Base-by-base conservation (phyloP, 1,140 invertebrate species). In the Tetramorium alpestre region DNA sequence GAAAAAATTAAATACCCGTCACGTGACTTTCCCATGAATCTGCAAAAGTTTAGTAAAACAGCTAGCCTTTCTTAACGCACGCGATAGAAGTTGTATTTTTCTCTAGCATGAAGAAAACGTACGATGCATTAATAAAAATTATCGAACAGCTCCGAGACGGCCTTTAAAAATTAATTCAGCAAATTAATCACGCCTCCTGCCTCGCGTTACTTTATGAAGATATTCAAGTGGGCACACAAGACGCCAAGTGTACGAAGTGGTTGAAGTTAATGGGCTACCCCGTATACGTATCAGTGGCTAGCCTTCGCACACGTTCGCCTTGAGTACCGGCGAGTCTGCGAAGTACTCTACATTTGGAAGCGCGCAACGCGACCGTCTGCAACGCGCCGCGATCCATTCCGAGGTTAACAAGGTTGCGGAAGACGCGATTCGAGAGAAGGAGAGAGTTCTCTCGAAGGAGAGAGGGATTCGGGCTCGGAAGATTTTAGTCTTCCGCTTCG, bases 401-500 rank as follows among this genome's bases (percentile, higher is more conserved):
- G 54, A 58, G 80, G 80, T 75, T 84, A 84, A 84, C 69, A 75
- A 84, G 69, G 69, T 84, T 75, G 69, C 80, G 80, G 80, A 84
- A 84, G 67, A 82, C 38, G 67, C 51, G 51, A 33, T 38, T 33
- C 25, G 60, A 13, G 28, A 64, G 28, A 60, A 28, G 47, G 47
- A 8, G 41, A 22, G 22, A 22, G 10, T 8, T 44, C 3, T 2
- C 8, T 44, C 38, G 64, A 28, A 33, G 28, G 38, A 41, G 64
- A 80, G 33, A 41, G 64, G 69, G 33, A 13, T 33, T 28, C 33
- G 8, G 58, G 56, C 33, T 25, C 38, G 41, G 10, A 22, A 69
- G 80, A 73, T 82, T 33, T 73, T 22, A 33, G 69, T 87, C 84
- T 90, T 92, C 90, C 78, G 86, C 87, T 87, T 87, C 89, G 73